Percentiles rank a stretch among this genome's conserved stretches.
Conservation (phyloP, 2,797 vertebrate species). For the Sciurus vulgaris region DNA sequence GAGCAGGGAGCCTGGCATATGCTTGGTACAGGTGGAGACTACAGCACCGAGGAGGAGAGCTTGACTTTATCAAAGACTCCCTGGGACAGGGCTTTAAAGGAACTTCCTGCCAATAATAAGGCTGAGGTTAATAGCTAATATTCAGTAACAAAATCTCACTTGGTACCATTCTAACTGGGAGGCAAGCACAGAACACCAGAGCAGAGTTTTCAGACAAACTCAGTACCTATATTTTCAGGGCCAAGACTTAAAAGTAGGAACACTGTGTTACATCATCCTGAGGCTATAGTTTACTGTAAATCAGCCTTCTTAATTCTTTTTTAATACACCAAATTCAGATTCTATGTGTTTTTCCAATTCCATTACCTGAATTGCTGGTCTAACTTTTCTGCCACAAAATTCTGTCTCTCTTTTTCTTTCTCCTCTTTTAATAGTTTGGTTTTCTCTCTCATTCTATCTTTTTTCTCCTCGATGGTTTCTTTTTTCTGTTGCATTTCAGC, state of each 20-base stretch:
- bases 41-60: not conserved
- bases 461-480: slow-evolving; percentile 89
- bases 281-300: not conserved
- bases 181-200: not conserved
- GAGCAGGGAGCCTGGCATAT: not conserved
- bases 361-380: slow-evolving; percentile 95
- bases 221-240: not conserved
- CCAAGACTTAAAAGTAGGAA: not conserved
- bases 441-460: slow-evolving; percentile 90
- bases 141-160: not conserved
- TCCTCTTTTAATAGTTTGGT: slow-evolving; percentile 88
- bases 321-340: not conserved
- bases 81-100: not conserved
- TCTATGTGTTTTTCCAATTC: not conserved
- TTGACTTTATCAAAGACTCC: not conserved
- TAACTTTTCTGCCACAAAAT: slow-evolving; percentile 90
- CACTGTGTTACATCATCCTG: not conserved
- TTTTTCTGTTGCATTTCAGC: slow-evolving; percentile 88
- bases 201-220: not conserved
- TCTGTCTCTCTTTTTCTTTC: slow-evolving; percentile 91
- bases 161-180: not conserved
- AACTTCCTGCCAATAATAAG: not conserved
- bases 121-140: not conserved
- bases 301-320: slow-evolving; percentile 35
- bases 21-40: not conserved